Base-by-base conservation (phyloP, 2,888 invertebrate genomes). In the Ennomos fuscantarius region DNA sequence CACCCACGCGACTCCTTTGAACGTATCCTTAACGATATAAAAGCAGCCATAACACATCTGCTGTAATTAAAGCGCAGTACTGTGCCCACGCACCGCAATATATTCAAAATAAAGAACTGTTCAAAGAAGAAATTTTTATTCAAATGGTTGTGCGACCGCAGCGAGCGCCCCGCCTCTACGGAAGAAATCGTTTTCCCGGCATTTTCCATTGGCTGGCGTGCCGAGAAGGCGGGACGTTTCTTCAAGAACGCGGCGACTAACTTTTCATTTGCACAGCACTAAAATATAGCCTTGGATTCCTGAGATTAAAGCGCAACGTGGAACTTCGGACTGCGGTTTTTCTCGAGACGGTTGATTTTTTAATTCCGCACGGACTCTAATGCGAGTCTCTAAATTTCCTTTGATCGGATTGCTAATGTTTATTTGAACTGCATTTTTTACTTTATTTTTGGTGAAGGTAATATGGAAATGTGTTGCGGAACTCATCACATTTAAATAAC, bases 251-350 rank as follows among this genome's bases (percentile, higher is more conserved):
- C 62, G 74, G 79, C 82, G 83, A 83, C 83, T 81, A 89, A 92
- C 89, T 90, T 91, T 92, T 89, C 91, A 91, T 91, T 92, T 91
- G 90, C 88, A 87, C 86, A 80, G 84, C 81, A 81, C 85, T 88
- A 82, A 89, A 90, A 90, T 89, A 91, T 89, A 85, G 86, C 86
- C 31, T 13, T 10, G 53, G 42, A 57, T 57, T 52, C 43, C 81
- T 64, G 76, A 82, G 89, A 89, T 90, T 89, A 89, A 87, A 88
- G 82, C 81, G 83, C 83, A 79, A 79, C 78, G 79, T 74, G 81
- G 79, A 86, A 90, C 81, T 88, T 86, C 78, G 76, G 78, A 76
- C 73, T 88, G 91, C 80, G 90, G 90, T 88, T 87, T 79, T 64
- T 67, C 75, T 75, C 70, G 78, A 84, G 85, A 81, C 81, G 80